Evolutionary conservation across 2,113 vertebrate genomes (phyloP).

Genomic region (Albula goreensis): DNA sequence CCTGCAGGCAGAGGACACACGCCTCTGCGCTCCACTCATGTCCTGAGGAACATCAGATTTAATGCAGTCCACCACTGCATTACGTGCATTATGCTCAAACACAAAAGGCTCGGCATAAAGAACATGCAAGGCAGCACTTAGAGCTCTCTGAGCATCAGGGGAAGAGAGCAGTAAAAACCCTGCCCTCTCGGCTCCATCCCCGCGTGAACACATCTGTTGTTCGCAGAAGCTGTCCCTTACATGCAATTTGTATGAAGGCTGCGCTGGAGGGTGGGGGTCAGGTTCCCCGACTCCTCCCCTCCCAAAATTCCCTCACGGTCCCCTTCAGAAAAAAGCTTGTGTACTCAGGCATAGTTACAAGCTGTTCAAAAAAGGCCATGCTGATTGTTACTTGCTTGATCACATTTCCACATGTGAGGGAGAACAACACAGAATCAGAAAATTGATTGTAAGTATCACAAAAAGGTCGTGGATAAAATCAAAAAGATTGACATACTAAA

Average conservation of each 20-base stretch:
- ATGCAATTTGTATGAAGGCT: neutral
- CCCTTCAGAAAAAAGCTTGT: neutral
- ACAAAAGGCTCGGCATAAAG: neutral
- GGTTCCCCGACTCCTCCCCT: no score
- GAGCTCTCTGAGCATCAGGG: neutral
- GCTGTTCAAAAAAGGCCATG: no score
- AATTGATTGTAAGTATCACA: no score
- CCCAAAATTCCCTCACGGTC: neutral
- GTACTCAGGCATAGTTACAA: neutral
- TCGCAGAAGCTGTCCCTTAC: neutral
- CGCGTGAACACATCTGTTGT: neutral
- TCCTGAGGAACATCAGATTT: neutral
- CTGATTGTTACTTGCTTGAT: no score
- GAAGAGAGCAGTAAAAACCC: no score
- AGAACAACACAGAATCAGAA: no score
- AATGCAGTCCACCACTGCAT: neutral
- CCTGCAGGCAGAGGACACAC: neutral
- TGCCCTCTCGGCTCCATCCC: neutral
- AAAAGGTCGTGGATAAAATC: no score
- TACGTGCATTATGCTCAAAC: neutral
- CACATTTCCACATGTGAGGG: no score
- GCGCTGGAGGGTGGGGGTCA: neutral
- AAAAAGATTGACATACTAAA: no score
- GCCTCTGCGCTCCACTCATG: neutral
- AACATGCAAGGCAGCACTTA: neutral